These are phyloP conservation scores for Limanda limanda DNA, from an alignment of 2,113 vertebrate species.

Conservation along the genomic window DNA sequence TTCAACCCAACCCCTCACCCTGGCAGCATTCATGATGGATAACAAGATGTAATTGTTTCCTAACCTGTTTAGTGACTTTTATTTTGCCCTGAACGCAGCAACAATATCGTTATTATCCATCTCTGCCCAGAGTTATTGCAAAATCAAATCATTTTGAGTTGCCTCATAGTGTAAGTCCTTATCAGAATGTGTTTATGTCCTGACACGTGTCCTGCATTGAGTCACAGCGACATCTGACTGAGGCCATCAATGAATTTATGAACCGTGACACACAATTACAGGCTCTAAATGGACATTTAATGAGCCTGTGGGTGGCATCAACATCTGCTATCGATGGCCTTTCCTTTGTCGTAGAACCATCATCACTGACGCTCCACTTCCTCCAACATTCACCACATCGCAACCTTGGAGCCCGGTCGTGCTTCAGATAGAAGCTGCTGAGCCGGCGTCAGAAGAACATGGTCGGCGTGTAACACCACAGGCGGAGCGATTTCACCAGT, in stretches of 20 bases:
- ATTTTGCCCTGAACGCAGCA: not conserved
- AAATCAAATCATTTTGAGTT: not conserved
- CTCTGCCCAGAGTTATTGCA: not conserved
- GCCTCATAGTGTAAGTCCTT: not conserved
- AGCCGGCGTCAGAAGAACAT: not conserved
- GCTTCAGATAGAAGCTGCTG: not conserved
- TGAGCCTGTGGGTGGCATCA: constrained; percentile 34
- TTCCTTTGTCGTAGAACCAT: not conserved
- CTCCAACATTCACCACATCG: not conserved
- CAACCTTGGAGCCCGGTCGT: not conserved
- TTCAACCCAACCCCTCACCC: no score
- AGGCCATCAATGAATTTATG: constrained; percentile 52
- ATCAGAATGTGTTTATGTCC: not conserved
- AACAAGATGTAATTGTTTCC: not conserved
- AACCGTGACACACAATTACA: constrained; percentile 51
- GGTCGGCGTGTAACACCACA: constrained; percentile 14
- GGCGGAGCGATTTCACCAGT: constrained; percentile 26
- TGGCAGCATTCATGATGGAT: not conserved
- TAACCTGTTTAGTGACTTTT: not conserved
- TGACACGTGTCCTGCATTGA: not conserved
- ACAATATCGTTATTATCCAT: not conserved
- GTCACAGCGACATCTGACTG: not conserved
- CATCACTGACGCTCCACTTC: constrained; percentile 5
- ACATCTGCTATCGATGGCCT: constrained; percentile 25
- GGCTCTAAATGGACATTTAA: constrained; percentile 41